phyloP scores from a whole-genome alignment of 2,888 invertebrate species.

The Aspidiotus rigidus region DNA sequence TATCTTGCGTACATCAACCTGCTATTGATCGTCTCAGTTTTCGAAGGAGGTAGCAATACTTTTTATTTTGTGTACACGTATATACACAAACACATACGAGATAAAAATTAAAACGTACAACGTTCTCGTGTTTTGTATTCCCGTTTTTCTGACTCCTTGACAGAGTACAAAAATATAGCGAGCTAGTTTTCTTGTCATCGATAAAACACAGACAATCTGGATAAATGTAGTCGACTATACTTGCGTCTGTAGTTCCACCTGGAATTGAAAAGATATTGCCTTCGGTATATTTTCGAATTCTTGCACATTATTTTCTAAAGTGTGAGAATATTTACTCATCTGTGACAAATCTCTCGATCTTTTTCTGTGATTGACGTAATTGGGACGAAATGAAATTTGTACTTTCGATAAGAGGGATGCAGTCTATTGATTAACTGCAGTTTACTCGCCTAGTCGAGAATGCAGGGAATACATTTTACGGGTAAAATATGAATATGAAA shows the following conservation, averaged over 20 bases:
- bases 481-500: too few relatives aligned
- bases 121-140: constrained; percentile 9
- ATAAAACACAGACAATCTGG: too few relatives aligned
- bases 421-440: too few relatives aligned
- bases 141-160: constrained; percentile 27
- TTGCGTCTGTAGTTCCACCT: too few relatives aligned
- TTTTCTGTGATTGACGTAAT: too few relatives aligned
- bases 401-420: too few relatives aligned
- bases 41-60: constrained; percentile 14
- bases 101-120: constrained; percentile 7
- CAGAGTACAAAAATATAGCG: constrained; percentile 1
- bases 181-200: not conserved
- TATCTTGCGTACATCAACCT: constrained; percentile 21
- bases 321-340: constrained; percentile 10
- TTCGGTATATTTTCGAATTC: not conserved
- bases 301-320: not conserved
- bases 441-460: too few relatives aligned
- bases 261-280: too few relatives aligned
- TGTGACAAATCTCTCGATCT: not conserved
- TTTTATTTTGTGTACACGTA: not conserved
- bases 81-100: not conserved
- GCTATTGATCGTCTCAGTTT: constrained; percentile 18
- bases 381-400: too few relatives aligned
- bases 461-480: too few relatives aligned
- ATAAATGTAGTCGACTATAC: too few relatives aligned